Percentiles rank a stretch among this genome's conserved stretches.
Evolutionary conservation across 2,888 invertebrate genomes (phyloP).

Genomic region (Myopa tessellatipennis): DNA sequence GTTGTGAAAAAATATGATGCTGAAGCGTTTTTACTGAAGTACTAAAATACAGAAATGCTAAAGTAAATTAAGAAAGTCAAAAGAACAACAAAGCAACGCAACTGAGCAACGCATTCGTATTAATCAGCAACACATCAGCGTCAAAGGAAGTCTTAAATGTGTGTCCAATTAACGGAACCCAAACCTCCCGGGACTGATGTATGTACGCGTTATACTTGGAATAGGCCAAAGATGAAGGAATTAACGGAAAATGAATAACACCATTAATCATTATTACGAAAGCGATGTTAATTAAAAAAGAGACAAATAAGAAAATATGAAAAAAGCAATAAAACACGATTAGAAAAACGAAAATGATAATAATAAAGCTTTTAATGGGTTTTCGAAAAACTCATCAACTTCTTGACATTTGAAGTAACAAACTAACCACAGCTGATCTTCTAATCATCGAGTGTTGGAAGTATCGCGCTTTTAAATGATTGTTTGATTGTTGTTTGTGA

Average conservation of each 20-base stretch:
- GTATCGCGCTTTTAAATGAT: too few species aligned
- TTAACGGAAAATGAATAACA: too few species aligned
- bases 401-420: too few species aligned
- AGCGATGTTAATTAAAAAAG: neutral
- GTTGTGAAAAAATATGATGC: too few species aligned
- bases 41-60: neutral
- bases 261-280: constrained; percentile 17
- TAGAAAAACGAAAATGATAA: neutral
- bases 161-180: too few species aligned
- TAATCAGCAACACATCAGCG: neutral
- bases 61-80: neutral
- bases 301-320: neutral
- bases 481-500: too few species aligned
- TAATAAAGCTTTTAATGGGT: neutral
- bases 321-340: neutral
- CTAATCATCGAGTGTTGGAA: too few species aligned
- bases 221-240: too few species aligned
- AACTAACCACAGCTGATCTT: too few species aligned
- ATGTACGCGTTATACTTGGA: too few species aligned
- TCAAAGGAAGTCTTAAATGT: too few species aligned
- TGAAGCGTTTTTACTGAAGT: neutral
- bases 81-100: neutral
- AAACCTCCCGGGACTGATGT: too few species aligned
- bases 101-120: neutral
- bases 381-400: neutral